These are phyloP conservation scores for Gymnodraco acuticeps DNA, from an alignment of 2,797 vertebrate species.

Conservation along the genomic window DNA sequence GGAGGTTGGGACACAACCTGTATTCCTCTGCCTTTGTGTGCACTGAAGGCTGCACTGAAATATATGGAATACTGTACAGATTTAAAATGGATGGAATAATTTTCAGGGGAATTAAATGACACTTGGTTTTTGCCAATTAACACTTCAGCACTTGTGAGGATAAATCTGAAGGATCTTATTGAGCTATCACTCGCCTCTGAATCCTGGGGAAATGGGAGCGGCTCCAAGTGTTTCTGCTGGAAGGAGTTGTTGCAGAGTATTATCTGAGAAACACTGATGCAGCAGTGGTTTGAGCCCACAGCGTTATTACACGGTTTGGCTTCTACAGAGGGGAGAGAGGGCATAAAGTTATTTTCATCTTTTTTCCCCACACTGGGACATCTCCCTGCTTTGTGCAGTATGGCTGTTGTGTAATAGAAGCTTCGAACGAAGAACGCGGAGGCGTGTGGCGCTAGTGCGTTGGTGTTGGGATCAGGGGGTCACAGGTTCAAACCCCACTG, in stretches of 20 bases:
- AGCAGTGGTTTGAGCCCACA: conserved; percentile 29
- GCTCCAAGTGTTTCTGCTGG: conserved; percentile 36
- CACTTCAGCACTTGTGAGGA: not conserved
- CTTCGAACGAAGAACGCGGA: too few relatives aligned
- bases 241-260: conserved; percentile 35
- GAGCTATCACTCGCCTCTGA: conserved; percentile 11
- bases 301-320: conserved; percentile 19
- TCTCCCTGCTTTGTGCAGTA: conserved; percentile 2
- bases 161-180: not conserved
- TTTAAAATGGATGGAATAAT: not conserved
- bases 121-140: not conserved
- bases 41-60: not conserved
- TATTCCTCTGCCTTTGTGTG: not conserved
- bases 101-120: not conserved
- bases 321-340: conserved; percentile 24
- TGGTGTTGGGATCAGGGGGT: too few relatives aligned
- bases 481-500: too few relatives aligned
- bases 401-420: too few relatives aligned
- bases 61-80: not conserved
- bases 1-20: conserved; percentile 8
- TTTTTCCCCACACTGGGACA: conserved; percentile 25
- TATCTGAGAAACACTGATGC: conserved; percentile 40
- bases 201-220: conserved; percentile 26
- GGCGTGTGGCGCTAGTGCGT: too few relatives aligned
- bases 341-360: conserved; percentile 34